Conservation (phyloP, 2,113 vertebrate species). For the Misgurnus anguillicaudatus region DNA sequence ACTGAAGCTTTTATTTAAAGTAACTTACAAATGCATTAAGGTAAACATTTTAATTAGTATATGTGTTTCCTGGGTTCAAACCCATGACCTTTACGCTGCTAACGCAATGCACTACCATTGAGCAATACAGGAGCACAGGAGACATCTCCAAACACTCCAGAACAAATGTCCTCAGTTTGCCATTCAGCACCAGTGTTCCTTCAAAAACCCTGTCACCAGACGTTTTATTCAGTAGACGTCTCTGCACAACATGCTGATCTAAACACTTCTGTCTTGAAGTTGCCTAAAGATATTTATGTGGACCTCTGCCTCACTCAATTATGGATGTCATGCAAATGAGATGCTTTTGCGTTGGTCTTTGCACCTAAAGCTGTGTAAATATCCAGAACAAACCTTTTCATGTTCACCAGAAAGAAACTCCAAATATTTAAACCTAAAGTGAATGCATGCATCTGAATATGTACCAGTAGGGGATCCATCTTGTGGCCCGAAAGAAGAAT, state of each 20-base stretch:
- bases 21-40: too few relatives aligned
- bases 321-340: slow-evolving; percentile 43
- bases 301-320: slow-evolving; percentile 13
- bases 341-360: slow-evolving; percentile 22
- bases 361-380: slow-evolving; percentile 20
- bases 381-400: slow-evolving; percentile 39
- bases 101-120: too few relatives aligned
- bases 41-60: too few relatives aligned
- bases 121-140: background rate
- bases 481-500: slow-evolving; percentile 35
- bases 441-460: slow-evolving; percentile 38
- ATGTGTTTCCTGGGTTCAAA: too few relatives aligned
- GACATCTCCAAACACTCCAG: background rate
- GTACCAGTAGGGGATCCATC: slow-evolving; percentile 40
- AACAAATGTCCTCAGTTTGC: slow-evolving; percentile 1
- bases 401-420: slow-evolving; percentile 38
- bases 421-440: slow-evolving; percentile 47
- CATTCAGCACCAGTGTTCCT: slow-evolving; percentile 22
- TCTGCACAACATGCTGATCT: slow-evolving; percentile 26
- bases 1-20: too few relatives aligned
- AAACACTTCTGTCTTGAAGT: slow-evolving; percentile 23
- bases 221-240: slow-evolving; percentile 23
- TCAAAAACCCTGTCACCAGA: slow-evolving; percentile 26
- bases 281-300: slow-evolving; percentile 37
- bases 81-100: too few relatives aligned